A percentile compares a stretch with the other conserved stretches of the same genome.
Conservation (phyloP, 2,888 invertebrate genomes). For the Galerucella calmariensis region DNA sequence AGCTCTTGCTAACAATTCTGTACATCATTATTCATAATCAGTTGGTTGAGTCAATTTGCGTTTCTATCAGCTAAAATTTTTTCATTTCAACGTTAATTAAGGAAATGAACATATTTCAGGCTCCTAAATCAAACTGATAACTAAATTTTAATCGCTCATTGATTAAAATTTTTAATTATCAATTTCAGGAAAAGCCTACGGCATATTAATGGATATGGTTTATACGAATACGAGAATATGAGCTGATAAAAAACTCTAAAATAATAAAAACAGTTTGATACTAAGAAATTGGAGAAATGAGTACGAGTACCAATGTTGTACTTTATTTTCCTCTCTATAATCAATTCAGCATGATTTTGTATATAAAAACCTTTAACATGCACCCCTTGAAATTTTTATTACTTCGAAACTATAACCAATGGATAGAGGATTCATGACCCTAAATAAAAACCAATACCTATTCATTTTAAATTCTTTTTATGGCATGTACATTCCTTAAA, state of each 20-base stretch:
- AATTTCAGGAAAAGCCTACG: background rate
- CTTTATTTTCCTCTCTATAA: too few species aligned
- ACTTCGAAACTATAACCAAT: too few species aligned
- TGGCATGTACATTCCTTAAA: too few species aligned
- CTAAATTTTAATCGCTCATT: background rate
- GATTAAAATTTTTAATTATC: background rate
- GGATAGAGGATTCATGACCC: too few species aligned
- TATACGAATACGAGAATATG: background rate
- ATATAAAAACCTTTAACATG: too few species aligned
- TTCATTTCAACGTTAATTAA: background rate
- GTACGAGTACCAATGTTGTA: too few species aligned
- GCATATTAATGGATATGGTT: background rate
- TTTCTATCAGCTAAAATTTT: background rate
- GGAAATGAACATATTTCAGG: background rate
- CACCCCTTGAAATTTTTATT: too few species aligned
- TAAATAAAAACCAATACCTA: too few species aligned
- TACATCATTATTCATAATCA: background rate
- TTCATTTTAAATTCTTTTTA: too few species aligned
- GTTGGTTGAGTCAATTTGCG: background rate
- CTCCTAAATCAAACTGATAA: background rate
- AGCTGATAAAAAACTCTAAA: background rate
- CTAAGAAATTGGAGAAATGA: too few species aligned
- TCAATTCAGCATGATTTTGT: too few species aligned
- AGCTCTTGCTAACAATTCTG: too few species aligned
- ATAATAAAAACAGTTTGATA: background rate